A percentile compares a stretch with the other conserved stretches of the same genome.
Evolutionary conservation across 1,140 invertebrate species (phyloP).

Genomic region (Drosophila pseudoananassae): DNA sequence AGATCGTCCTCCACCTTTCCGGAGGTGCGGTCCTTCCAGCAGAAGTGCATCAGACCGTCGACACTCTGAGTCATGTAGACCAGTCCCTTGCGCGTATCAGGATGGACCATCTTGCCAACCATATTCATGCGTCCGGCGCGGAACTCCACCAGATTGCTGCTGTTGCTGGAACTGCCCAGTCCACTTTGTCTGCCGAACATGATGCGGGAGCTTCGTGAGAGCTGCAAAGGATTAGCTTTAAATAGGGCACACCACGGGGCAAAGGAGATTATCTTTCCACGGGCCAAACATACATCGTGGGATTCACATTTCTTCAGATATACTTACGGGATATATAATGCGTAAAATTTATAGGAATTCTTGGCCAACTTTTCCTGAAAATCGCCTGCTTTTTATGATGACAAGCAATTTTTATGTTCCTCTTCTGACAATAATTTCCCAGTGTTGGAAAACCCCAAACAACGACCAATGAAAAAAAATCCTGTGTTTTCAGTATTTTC

Average conservation of each 20-base stretch:
- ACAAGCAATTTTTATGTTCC: constrained; percentile 51
- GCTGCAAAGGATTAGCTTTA: constrained; percentile 23
- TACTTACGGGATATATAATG: constrained; percentile 73
- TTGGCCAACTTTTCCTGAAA: constrained; percentile 25
- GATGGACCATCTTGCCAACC: constrained; percentile 96
- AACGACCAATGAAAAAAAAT: too few species aligned
- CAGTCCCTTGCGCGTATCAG: constrained; percentile 97
- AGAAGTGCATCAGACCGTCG: constrained; percentile 98
- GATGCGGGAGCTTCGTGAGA: constrained; percentile 63
- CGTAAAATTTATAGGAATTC: constrained; percentile 44
- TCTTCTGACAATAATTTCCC: not conserved
- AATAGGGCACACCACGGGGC: not conserved
- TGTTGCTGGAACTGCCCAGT: constrained; percentile 91
- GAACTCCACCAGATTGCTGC: constrained; percentile 96
- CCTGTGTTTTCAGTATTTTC: not conserved
- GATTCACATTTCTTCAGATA: not conserved
- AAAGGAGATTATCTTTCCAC: not conserved
- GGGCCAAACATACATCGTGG: not conserved
- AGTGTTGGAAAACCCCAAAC: too few species aligned
- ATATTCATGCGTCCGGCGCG: constrained; percentile 98
- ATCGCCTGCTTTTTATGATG: constrained; percentile 47
- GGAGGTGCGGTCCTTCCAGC: constrained; percentile 97
- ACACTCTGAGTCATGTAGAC: constrained; percentile 98
- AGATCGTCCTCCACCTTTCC: constrained; percentile 91
- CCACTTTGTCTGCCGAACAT: constrained; percentile 83